Evolutionary conservation across 2,797 vertebrate species (phyloP).

Genomic region (Parauchenoglanis punctatus): DNA sequence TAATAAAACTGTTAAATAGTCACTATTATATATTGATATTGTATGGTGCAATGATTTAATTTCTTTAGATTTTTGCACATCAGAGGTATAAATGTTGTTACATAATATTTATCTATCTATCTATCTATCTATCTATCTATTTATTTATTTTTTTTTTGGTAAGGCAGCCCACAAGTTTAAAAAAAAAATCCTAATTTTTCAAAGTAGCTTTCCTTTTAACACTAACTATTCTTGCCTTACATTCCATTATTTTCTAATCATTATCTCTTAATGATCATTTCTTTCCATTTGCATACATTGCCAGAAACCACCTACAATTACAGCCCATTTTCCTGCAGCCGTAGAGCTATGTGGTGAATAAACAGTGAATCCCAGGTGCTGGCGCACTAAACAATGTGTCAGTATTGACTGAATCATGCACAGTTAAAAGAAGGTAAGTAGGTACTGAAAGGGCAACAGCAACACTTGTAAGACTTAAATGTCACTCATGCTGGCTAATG

Average conservation of each 20-base stretch:
- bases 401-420: conserved; percentile 76
- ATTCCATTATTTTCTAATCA: conserved; percentile 44
- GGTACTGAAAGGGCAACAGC: conserved; percentile 72
- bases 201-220: conserved; percentile 15
- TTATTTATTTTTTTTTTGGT: background rate
- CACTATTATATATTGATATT: conserved; percentile 54
- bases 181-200: background rate
- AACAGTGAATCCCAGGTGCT: conserved; percentile 44
- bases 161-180: background rate
- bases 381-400: conserved; percentile 64
- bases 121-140: background rate
- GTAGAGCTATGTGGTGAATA: conserved; percentile 43
- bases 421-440: conserved; percentile 75
- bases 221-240: conserved; percentile 24
- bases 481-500: conserved; percentile 82
- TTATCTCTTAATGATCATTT: conserved; percentile 54
- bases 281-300: conserved; percentile 58
- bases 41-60: background rate
- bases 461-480: conserved; percentile 79
- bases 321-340: conserved; percentile 51
- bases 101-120: background rate
- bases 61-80: background rate
- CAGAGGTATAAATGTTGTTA: background rate
- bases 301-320: conserved; percentile 58
- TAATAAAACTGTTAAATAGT: conserved; percentile 96